Conservation (phyloP, 1,140 invertebrate genomes). For the Idris sp. region DNA sequence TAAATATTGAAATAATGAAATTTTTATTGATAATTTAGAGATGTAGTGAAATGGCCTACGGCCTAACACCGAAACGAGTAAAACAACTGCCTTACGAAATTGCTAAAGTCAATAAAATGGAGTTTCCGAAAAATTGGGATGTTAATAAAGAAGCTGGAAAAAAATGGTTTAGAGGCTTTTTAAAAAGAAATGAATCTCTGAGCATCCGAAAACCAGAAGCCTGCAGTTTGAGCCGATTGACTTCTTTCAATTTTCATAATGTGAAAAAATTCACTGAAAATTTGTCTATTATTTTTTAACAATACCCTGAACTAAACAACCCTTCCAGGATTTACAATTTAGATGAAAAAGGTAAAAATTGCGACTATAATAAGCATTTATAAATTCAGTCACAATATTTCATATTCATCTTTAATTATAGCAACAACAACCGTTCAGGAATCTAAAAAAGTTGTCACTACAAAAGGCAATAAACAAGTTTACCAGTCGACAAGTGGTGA, state of each 20-base stretch:
- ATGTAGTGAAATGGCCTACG: conserved; percentile 28
- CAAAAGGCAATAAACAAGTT: conserved; percentile 18
- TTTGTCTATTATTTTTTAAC: background rate
- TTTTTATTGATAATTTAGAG: too few species aligned
- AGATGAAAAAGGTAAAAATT: conserved; percentile 30
- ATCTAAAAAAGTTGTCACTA: conserved; percentile 3
- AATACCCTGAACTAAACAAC: background rate
- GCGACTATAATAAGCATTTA: too few species aligned
- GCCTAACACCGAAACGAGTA: conserved; percentile 3
- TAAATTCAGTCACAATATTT: too few species aligned
- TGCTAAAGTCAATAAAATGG: conserved; percentile 7
- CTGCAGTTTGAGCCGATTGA: conserved; percentile 19
- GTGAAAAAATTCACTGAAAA: conserved; percentile 9
- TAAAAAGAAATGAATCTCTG: conserved; percentile 9
- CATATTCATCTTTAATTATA: too few species aligned
- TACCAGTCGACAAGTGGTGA: conserved; percentile 14
- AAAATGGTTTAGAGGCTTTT: conserved; percentile 23
- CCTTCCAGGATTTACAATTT: conserved; percentile 16
- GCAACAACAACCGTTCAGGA: conserved; percentile 22
- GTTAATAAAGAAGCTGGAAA: conserved; percentile 14
- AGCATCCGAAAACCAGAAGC: conserved; percentile 30
- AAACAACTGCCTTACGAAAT: conserved; percentile 28
- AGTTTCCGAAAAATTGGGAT: conserved; percentile 17
- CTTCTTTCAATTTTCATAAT: conserved; percentile 16
- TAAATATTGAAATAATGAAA: too few species aligned